Evolutionary conservation across 1,140 invertebrate species (phyloP), one percentile per base, ranked within the genome.

Genomic region (Hypsibius dujardini): DNA sequence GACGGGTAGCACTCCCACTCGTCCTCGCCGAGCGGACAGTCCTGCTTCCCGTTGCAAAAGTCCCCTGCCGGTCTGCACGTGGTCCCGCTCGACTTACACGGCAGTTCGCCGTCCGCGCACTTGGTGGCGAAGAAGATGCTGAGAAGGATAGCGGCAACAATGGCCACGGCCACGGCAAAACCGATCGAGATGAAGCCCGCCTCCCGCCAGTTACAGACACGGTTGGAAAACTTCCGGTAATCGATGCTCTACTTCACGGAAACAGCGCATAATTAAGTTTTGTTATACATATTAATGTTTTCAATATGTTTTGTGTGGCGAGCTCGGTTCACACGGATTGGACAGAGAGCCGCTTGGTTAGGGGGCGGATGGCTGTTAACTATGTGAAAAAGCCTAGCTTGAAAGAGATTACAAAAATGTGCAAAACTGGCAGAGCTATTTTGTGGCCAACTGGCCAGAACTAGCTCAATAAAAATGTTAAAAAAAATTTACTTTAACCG

Each of bases 221-320:
- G 62, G 62, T 67, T 67, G 12, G 62, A 67, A 67, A 67, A 67
- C 42, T 67, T 67, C 12, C 42, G 62, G 42, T 67, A 67, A 42
- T 67, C 62, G 3, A 15, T 45, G 12, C 62, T 42, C 62, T 67
- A 42, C 3, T 15, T 15, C 7, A 67, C 62, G 3, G 42, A 67
- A 67, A 15, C 42, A 12, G 12, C 45, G 7, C 62, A 67, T 67
- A 56, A 56, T 56, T 56, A 12, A n/a, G 7, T 56, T 56, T 56
- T n/a, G n/a, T 56, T 7, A 56, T 12, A 56, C 50, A 56, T 56
- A n/a, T 12, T 56, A 7, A 56, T 56, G n/a, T n/a, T n/a, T 56
- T n/a, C n/a, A 12, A n/a, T 7, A n/a, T 56, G 7, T 12, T 56
- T 56, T 56, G 7, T n/a, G 50, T 56, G 50, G 28, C 28, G 28